Evolutionary conservation across 2,888 invertebrate genomes (phyloP), one percentile per base, ranked within the genome.

Genomic region (Sphecodes monilicornis): DNA sequence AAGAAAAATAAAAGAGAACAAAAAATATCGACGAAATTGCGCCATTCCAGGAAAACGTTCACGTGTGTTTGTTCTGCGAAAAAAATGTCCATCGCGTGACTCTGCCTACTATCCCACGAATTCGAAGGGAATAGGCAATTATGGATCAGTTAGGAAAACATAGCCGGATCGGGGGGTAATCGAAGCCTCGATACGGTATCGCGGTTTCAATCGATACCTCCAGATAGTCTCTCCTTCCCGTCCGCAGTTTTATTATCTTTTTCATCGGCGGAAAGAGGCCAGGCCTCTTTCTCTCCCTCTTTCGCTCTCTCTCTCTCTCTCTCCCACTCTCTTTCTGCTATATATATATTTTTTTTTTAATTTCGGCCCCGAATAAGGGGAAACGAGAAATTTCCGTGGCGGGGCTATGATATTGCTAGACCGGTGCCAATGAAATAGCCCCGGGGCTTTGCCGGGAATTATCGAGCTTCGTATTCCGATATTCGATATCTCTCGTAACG

Each of bases 401-500:
- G 39, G 57, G 36, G 32, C 26, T 54, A 22, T 41, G 80, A 66
- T 76, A 71, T 54, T 69, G 69, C 39, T 50, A 64, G 70, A 71
- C 41, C 60, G 69, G 57, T 78, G 78, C 69, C 73, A 78, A 82
- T 76, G 73, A 69, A 78, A 78, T 78, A 74, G 57, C 78, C 54
- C 11, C 43, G 68, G 68, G 68, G 76, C 57, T 72, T 72, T 57
- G 72, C 50, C 36, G 50, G 68, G 68, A 78, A 82, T 82, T 82
- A 78, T 82, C 60, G 73, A 78, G 46, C 69, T 70, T 74, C 73
- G 78, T 43, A 74, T 82, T 78, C 73, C 57, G 69, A 78, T 78
- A 82, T 73, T 82, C 78, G 69, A 74, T 78, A 73, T 77, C 78
- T 72, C 72, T 41, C 60, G 69, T 74, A 82, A 82, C 81, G 81